Evolutionary conservation across 2,888 invertebrate species (phyloP).

Genomic region (Lepetodrilus schrolli): DNA sequence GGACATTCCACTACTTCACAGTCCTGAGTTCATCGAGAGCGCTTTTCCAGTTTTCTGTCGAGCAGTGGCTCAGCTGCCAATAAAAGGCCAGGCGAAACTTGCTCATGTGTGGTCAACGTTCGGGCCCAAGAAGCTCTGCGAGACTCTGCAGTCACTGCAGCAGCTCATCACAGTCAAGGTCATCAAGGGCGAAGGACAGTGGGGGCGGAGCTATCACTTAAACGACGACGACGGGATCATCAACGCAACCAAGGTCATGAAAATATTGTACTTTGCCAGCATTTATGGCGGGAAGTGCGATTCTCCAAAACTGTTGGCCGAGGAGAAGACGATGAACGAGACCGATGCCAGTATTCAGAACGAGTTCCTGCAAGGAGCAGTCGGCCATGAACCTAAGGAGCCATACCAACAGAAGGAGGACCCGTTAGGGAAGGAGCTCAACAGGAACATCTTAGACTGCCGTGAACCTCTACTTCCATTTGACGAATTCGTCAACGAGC

Average conservation of each 20-base stretch:
- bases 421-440: constrained; percentile 82
- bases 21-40: constrained; percentile 86
- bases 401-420: constrained; percentile 66
- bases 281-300: constrained; percentile 83
- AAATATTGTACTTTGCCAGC: constrained; percentile 84
- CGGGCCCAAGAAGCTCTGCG: constrained; percentile 51
- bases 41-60: constrained; percentile 84
- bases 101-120: constrained; percentile 85
- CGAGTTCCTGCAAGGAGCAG: constrained; percentile 67
- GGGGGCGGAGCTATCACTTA: constrained; percentile 79
- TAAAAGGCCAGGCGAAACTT: constrained; percentile 85
- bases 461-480: constrained; percentile 88
- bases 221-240: constrained; percentile 91
- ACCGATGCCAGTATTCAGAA: constrained; percentile 50
- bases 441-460: constrained; percentile 86
- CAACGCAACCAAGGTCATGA: constrained; percentile 90
- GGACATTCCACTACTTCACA: constrained; percentile 82
- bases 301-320: constrained; percentile 59
- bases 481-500: constrained; percentile 95
- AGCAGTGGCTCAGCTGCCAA: constrained; percentile 84
- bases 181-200: constrained; percentile 79
- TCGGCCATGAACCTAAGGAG: constrained; percentile 72
- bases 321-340: constrained; percentile 62
- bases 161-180: constrained; percentile 91
- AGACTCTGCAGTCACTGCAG: constrained; percentile 79